Percentiles rank a stretch among this genome's conserved stretches.
phyloP scores from a whole-genome alignment of 2,888 invertebrate species.

The Cremastinae sp. region DNA sequence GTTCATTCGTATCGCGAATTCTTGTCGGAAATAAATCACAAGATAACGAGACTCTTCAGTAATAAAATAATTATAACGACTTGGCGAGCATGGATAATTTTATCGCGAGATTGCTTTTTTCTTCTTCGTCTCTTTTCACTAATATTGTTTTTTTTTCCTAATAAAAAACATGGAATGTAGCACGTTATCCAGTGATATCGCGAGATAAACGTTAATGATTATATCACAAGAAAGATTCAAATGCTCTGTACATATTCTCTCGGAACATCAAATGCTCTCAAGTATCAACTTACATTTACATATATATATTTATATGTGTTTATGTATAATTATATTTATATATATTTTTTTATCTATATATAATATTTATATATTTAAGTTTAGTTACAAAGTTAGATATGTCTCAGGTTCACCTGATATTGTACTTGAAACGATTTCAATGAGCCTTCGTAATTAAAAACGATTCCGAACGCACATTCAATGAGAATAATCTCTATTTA shows the following conservation, averaged over 20 bases:
- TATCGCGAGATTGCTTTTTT: constrained; percentile 51
- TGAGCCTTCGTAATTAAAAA: constrained; percentile 55
- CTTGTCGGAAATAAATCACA: constrained; percentile 24
- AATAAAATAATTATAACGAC: constrained; percentile 64
- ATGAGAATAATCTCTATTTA: constrained; percentile 57
- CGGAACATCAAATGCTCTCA: constrained; percentile 75
- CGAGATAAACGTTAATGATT: constrained; percentile 78
- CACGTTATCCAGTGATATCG: constrained; percentile 66
- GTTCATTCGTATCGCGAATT: constrained; percentile 17
- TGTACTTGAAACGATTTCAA: constrained; percentile 78
- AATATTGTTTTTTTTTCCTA: constrained; percentile 64
- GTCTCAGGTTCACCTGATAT: constrained; percentile 79
- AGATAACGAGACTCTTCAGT: constrained; percentile 51
- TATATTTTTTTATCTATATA: constrained; percentile 37
- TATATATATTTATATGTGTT: constrained; percentile 39
- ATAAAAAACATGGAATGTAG: constrained; percentile 72
- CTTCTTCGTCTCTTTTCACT: constrained; percentile 55
- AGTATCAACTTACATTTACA: constrained; percentile 64
- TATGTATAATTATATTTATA: constrained; percentile 29
- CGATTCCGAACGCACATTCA: constrained; percentile 63
- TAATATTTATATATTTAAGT: constrained; percentile 63
- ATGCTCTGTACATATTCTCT: constrained; percentile 78
- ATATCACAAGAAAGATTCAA: constrained; percentile 80
- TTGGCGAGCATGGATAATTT: constrained; percentile 49
- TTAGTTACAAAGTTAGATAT: constrained; percentile 80